Evolutionary conservation across 2,113 vertebrate genomes (phyloP).

Genomic region (Prochilodus magdalenae): DNA sequence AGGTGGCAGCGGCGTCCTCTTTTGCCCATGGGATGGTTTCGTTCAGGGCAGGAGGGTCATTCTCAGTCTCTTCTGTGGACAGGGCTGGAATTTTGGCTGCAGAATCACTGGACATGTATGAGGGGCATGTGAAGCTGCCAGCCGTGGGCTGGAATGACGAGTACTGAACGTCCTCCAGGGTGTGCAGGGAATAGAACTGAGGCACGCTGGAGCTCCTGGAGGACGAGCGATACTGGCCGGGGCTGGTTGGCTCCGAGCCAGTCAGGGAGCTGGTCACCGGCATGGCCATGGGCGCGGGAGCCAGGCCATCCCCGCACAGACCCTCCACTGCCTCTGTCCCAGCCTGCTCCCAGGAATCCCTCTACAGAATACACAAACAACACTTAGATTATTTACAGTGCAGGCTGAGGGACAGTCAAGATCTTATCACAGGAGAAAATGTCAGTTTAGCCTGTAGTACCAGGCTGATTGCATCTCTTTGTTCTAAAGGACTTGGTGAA

Average conservation of each 20-base stretch:
- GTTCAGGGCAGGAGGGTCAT: constrained; percentile 59
- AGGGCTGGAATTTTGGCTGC: constrained; percentile 75
- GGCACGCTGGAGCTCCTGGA: constrained; percentile 74
- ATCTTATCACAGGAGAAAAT: constrained; percentile 29
- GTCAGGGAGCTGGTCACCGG: constrained; percentile 72
- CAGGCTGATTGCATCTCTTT: constrained; percentile 15
- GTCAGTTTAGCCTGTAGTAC: neutral
- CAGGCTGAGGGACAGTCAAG: neutral
- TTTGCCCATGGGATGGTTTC: constrained; percentile 83
- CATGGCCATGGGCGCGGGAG: constrained; percentile 55
- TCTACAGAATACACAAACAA: constrained; percentile 73
- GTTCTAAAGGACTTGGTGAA: neutral
- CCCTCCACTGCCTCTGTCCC: constrained; percentile 74
- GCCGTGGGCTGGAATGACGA: constrained; percentile 72
- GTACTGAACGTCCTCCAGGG: constrained; percentile 87
- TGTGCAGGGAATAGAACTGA: constrained; percentile 84
- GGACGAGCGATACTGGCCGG: constrained; percentile 77
- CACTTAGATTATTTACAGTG: constrained; percentile 6
- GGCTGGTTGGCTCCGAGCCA: constrained; percentile 72
- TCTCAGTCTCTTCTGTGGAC: constrained; percentile 71
- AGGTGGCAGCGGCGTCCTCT: constrained; percentile 80
- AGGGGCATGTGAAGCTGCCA: constrained; percentile 77
- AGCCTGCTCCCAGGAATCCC: constrained; percentile 88
- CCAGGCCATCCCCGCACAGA: constrained; percentile 76
- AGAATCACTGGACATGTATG: constrained; percentile 80